These are phyloP conservation scores for Enteromius viviparus DNA, from an alignment of 2,797 vertebrate species.

Conservation along the genomic window DNA sequence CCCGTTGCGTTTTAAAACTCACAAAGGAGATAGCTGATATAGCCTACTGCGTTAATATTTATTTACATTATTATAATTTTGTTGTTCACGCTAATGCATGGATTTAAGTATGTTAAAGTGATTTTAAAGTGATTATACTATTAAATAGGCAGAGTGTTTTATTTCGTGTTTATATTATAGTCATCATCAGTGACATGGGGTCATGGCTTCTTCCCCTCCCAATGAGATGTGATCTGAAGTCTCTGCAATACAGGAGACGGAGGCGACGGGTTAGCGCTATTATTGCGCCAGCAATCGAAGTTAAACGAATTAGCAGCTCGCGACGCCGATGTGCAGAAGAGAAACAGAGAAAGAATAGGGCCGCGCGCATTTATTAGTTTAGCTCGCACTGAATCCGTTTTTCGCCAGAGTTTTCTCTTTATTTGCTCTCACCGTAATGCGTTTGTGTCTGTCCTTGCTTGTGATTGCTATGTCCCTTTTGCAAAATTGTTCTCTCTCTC, in stretches of 20 bases:
- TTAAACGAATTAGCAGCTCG: constrained; percentile 78
- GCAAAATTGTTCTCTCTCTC: constrained; percentile 51
- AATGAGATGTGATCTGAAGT: constrained; percentile 63
- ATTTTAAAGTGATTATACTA: constrained; percentile 13
- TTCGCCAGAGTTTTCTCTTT: constrained; percentile 72
- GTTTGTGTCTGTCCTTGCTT: constrained; percentile 66
- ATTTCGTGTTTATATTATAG: constrained; percentile 14
- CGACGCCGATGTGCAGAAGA: constrained; percentile 67
- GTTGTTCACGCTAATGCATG: neutral
- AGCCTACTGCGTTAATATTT: neutral
- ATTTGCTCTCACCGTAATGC: constrained; percentile 77
- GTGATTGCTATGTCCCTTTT: constrained; percentile 58
- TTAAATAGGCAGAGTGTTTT: neutral
- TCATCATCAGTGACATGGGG: constrained; percentile 46
- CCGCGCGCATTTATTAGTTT: constrained; percentile 80
- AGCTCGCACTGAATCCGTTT: constrained; percentile 73
- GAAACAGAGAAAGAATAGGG: constrained; percentile 73
- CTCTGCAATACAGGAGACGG: constrained; percentile 59
- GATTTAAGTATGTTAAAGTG: neutral
- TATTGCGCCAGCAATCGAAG: constrained; percentile 78
- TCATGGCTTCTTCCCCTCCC: constrained; percentile 68
- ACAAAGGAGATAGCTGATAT: neutral
- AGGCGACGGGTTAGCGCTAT: constrained; percentile 79
- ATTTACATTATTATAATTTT: neutral
- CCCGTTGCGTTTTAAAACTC: neutral